phyloP scores from a whole-genome alignment of 2,113 vertebrate species.

The Gnathonemus echidnorhynchus region DNA sequence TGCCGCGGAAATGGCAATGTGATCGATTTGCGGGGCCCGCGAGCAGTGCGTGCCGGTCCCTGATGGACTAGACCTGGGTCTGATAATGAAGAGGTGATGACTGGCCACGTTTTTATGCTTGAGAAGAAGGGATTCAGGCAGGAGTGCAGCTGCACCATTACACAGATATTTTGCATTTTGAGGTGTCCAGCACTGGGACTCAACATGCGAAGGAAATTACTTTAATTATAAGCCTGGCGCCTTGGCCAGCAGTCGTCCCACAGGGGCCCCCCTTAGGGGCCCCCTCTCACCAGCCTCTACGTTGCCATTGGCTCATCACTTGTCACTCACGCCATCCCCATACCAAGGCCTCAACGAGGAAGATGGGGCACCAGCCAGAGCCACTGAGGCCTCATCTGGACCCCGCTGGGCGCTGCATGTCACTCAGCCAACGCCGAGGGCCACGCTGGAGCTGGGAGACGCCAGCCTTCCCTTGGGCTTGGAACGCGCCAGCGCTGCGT shows the following conservation, averaged over 20 bases:
- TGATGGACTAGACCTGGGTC: neutral
- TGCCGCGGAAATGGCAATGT: neutral
- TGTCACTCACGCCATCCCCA: neutral
- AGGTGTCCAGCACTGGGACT: constrained; percentile 21
- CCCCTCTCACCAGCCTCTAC: neutral
- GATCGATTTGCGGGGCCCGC: neutral
- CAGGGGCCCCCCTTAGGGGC: neutral
- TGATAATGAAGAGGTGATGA: neutral
- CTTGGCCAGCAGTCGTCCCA: neutral
- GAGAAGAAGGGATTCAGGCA: neutral
- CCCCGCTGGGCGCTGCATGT: constrained; percentile 33
- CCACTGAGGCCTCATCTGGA: neutral
- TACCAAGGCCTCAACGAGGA: neutral
- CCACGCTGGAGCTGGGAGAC: constrained; percentile 28
- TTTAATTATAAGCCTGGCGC: constrained; percentile 30
- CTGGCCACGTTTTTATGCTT: neutral
- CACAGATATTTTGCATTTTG: constrained; percentile 19
- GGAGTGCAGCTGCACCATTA: constrained; percentile 19
- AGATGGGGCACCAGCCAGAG: neutral
- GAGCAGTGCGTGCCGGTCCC: neutral
- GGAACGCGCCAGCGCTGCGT: constrained; percentile 20
- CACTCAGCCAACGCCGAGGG: constrained; percentile 25
- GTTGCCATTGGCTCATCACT: neutral
- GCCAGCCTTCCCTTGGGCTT: constrained; percentile 30
- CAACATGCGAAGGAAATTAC: constrained; percentile 32